Evolutionary conservation across 2,113 vertebrate genomes (phyloP).

Genomic region (Rhizomys pruinosus): DNA sequence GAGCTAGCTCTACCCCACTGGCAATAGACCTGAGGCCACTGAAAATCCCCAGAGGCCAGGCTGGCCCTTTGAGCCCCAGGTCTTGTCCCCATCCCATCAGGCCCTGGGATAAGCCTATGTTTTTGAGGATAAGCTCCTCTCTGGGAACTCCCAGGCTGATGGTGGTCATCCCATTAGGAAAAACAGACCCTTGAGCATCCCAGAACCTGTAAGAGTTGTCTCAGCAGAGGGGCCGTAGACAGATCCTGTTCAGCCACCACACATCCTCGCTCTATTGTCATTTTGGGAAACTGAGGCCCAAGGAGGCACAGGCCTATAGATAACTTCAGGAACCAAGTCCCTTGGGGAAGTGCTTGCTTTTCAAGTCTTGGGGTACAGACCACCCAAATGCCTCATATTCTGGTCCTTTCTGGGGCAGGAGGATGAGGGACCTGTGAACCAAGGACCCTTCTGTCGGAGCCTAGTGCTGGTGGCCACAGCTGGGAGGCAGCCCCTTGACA

Average conservation of each 20-base stretch:
- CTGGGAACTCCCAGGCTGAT: accelerated
- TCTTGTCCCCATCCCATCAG: background rate
- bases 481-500: slow-evolving; percentile 34
- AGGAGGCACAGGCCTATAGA: background rate
- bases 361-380: background rate
- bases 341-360: accelerated
- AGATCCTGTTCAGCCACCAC: background rate
- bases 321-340: background rate
- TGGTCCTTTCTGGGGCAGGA: too few relatives aligned
- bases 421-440: background rate
- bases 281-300: background rate
- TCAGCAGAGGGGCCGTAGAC: accelerated
- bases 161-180: background rate
- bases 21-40: accelerated
- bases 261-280: background rate
- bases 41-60: slow-evolving; percentile 14
- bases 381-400: accelerated
- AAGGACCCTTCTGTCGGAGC: background rate
- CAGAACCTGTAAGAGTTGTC: background rate
- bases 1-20: background rate
- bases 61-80: background rate
- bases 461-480: accelerated
- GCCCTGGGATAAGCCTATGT: accelerated
- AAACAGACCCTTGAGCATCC: accelerated
- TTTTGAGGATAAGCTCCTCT: background rate